phyloP scores from a whole-genome alignment of 2,888 invertebrate species.

The Zaprionus obscuricornis region DNA sequence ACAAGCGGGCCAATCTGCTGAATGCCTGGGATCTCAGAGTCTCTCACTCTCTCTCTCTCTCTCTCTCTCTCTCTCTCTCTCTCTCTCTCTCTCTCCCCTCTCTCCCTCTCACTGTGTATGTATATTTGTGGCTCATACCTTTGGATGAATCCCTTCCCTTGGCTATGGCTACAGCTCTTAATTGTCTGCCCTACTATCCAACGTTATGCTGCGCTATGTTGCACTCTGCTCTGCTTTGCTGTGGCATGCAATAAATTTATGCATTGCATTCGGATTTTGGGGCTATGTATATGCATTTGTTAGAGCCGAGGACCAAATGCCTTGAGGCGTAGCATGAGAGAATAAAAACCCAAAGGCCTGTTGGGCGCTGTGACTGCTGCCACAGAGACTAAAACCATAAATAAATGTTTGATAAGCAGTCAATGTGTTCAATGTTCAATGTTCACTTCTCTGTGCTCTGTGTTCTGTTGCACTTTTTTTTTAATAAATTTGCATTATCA shows the following conservation, averaged over 20 bases:
- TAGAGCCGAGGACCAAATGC: slow-evolving; percentile 7
- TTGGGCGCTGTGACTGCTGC: slow-evolving; percentile 20
- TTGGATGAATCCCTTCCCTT: no score
- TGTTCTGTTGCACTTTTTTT: slow-evolving; percentile 5
- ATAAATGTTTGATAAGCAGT: slow-evolving; percentile 74
- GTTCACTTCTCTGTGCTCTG: slow-evolving; percentile 14
- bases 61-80: neutral
- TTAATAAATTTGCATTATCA: slow-evolving; percentile 20
- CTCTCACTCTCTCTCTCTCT: neutral
- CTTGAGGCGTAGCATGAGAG: neutral
- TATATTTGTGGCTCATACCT: no score
- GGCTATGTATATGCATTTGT: slow-evolving; percentile 28
- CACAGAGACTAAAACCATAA: slow-evolving; percentile 50
- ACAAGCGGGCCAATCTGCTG: slow-evolving; percentile 71
- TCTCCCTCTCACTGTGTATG: neutral
- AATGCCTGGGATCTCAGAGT: slow-evolving; percentile 25
- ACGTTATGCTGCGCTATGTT: neutral
- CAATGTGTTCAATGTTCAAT: slow-evolving; percentile 23
- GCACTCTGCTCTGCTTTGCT: slow-evolving; percentile 7
- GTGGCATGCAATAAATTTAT: slow-evolving; percentile 73
- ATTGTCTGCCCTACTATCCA: slow-evolving; percentile 55
- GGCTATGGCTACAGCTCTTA: slow-evolving; percentile 48
- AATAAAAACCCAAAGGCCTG: slow-evolving; percentile 21
- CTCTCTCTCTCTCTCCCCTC: neutral
- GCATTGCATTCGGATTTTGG: slow-evolving; percentile 74